Evolutionary conservation across 1,140 invertebrate genomes (phyloP).

Genomic region (Brachystomella parvula): DNA sequence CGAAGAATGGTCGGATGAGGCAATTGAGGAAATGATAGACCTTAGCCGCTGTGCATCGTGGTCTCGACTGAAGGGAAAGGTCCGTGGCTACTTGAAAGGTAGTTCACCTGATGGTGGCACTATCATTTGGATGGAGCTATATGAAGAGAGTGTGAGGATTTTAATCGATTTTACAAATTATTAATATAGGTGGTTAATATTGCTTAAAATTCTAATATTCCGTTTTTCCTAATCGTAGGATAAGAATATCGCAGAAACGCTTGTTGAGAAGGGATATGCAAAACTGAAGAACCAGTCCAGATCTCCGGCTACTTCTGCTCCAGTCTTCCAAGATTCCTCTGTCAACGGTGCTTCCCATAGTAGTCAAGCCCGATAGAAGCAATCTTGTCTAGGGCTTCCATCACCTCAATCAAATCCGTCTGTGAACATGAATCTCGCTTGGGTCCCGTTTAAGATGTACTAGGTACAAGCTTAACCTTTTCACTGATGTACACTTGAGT

Average conservation of each 20-base stretch:
- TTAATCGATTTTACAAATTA: conserved; percentile 2
- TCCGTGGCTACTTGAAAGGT: conserved; percentile 25
- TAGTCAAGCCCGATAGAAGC: no score
- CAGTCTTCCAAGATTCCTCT: not conserved
- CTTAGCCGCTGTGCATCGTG: conserved; percentile 32
- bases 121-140: conserved; percentile 32
- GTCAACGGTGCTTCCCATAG: not conserved
- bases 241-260: conserved; percentile 28
- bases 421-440: no score
- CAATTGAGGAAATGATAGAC: conserved; percentile 28
- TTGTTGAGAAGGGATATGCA: not conserved
- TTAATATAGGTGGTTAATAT: not conserved
- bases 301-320: not conserved
- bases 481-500: no score
- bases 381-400: no score
- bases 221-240: conserved; percentile 17
- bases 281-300: not conserved
- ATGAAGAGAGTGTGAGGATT: conserved; percentile 21
- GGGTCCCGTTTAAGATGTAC: no score
- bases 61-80: conserved; percentile 23
- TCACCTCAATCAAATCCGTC: no score
- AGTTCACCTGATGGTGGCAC: not conserved
- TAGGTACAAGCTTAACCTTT: no score
- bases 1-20: conserved; percentile 28
- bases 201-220: not conserved